These are phyloP conservation scores for Potorous gilbertii DNA, from an alignment of 2,797 vertebrate species.

Conservation along the genomic window DNA sequence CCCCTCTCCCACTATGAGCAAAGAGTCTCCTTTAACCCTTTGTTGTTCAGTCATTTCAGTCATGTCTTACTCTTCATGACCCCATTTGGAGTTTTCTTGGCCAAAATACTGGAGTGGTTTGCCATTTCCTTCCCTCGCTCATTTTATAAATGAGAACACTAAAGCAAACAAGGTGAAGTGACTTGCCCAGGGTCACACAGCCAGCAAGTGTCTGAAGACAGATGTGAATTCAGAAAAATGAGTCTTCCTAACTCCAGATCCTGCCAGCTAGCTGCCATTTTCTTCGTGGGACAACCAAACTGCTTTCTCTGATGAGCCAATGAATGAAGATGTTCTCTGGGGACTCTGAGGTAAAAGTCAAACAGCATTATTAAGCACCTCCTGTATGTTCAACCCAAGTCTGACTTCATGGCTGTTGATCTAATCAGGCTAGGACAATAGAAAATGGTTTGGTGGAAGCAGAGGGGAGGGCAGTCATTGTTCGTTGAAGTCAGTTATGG, in stretches of 20 bases:
- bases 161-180: neutral
- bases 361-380: neutral
- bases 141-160: neutral
- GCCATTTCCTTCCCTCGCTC: neutral
- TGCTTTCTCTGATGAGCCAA: neutral
- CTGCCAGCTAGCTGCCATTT: neutral
- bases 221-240: neutral
- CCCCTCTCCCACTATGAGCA: neutral
- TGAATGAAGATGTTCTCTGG: neutral
- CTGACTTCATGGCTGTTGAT: neutral
- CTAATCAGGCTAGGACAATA: neutral
- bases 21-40: constrained; percentile 52
- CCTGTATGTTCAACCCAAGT: neutral
- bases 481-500: neutral
- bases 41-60: neutral
- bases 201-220: neutral
- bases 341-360: neutral
- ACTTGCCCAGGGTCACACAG: neutral
- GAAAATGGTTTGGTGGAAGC: neutral
- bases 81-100: neutral
- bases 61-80: neutral
- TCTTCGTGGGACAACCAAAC: neutral
- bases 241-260: neutral
- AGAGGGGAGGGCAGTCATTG: neutral
- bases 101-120: neutral